Conservation (phyloP, 2,113 vertebrate species). For the Neomonachus schauinslandi region DNA sequence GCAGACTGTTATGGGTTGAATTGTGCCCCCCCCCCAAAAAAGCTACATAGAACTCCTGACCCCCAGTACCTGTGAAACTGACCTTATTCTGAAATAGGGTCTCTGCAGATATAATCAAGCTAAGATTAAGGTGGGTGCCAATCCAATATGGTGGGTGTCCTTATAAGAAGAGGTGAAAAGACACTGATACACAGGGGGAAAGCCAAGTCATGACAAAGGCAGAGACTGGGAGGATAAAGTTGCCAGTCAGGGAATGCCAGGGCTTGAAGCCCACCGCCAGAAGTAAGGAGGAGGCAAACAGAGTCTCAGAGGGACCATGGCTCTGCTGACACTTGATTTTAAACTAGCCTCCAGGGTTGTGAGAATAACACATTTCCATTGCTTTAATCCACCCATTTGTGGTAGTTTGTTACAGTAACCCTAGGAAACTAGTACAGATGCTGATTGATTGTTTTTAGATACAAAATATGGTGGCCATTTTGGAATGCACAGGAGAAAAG, state of each 20-base stretch:
- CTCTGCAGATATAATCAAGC: not conserved
- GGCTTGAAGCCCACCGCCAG: not conserved
- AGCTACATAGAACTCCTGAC: not conserved
- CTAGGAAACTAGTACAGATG: not conserved
- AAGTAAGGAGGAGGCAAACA: too few species aligned
- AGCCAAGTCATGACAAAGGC: rapidly evolving
- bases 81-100: not conserved
- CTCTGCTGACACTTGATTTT: not conserved
- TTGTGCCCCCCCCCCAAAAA: too few species aligned
- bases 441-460: not conserved
- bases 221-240: not conserved
- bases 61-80: too few species aligned
- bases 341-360: not conserved
- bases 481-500: not conserved
- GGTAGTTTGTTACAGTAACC: not conserved
- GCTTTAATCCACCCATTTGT: not conserved
- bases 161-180: not conserved
- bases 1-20: not conserved
- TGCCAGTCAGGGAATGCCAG: not conserved
- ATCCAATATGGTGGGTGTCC: not conserved
- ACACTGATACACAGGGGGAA: not conserved
- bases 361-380: not conserved
- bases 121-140: not conserved
- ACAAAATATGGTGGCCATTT: not conserved
- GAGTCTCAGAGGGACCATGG: not conserved